These are phyloP conservation scores for Pseudorectes ferrugineus DNA, from an alignment of 2,113 vertebrate genomes.

Conservation along the genomic window DNA sequence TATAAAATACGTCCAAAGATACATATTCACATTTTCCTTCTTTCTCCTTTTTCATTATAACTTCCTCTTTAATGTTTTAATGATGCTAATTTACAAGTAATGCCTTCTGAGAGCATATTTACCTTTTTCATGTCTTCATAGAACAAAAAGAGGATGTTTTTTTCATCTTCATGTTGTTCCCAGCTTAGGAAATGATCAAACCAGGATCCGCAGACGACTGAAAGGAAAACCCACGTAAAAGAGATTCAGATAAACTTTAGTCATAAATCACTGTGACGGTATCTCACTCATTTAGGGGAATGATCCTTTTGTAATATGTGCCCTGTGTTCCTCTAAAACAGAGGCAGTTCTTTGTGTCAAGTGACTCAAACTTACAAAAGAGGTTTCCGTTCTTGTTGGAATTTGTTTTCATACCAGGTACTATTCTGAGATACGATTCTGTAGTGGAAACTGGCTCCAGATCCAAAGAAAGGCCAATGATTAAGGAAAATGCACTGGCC, in stretches of 20 bases:
- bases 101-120: background rate
- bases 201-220: slow-evolving; percentile 76
- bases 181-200: slow-evolving; percentile 75
- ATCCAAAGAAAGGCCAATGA: background rate
- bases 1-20: background rate
- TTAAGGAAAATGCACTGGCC: background rate
- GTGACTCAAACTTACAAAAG: background rate
- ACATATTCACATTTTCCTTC: background rate
- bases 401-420: background rate
- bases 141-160: slow-evolving; percentile 69
- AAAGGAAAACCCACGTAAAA: background rate
- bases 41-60: background rate
- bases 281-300: background rate
- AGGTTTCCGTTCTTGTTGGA: background rate
- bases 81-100: background rate
- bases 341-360: background rate
- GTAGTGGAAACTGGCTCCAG: background rate
- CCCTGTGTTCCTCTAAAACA: background rate
- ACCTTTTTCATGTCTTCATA: slow-evolving; percentile 78
- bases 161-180: slow-evolving; percentile 62
- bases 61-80: background rate
- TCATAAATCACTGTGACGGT: background rate
- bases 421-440: background rate
- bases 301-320: background rate
- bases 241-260: background rate